These are phyloP conservation scores for Mormyrops attenuatus DNA, from an alignment of 2,797 vertebrate genomes.

Conservation along the genomic window DNA sequence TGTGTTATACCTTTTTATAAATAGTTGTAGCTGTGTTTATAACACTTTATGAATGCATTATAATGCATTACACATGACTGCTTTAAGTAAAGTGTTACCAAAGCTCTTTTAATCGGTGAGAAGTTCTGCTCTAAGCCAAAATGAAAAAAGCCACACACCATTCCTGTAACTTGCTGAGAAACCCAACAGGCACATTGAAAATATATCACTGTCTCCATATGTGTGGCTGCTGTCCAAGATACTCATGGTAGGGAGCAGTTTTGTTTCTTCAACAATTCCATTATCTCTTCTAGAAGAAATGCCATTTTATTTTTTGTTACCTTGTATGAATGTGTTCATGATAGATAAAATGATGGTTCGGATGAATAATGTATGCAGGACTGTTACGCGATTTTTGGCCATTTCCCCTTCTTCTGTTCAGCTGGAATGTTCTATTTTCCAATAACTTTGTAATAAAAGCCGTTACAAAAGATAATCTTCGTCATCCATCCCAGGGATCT, in stretches of 20 bases:
- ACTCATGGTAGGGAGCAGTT: neutral
- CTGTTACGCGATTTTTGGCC: neutral
- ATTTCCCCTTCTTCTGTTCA: neutral
- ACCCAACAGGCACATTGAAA: neutral
- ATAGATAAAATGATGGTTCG: neutral
- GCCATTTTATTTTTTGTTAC: neutral
- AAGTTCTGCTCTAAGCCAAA: neutral
- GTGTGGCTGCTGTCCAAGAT: neutral
- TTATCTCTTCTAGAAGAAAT: neutral
- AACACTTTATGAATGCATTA: neutral
- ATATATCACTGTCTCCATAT: neutral
- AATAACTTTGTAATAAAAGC: conserved; percentile 2
- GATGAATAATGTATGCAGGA: neutral
- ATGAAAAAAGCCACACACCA: neutral
- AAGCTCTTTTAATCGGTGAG: neutral
- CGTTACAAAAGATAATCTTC: neutral
- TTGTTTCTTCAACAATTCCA: neutral
- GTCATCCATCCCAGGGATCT: neutral
- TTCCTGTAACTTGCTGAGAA: neutral
- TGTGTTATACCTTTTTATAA: neutral
- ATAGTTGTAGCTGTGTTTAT: neutral
- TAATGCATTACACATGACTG: neutral
- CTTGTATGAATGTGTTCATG: neutral
- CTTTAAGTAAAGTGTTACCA: neutral
- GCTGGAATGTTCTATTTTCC: neutral